Conservation (phyloP, 1,140 invertebrate species). For the Choristoneura fumiferana region DNA sequence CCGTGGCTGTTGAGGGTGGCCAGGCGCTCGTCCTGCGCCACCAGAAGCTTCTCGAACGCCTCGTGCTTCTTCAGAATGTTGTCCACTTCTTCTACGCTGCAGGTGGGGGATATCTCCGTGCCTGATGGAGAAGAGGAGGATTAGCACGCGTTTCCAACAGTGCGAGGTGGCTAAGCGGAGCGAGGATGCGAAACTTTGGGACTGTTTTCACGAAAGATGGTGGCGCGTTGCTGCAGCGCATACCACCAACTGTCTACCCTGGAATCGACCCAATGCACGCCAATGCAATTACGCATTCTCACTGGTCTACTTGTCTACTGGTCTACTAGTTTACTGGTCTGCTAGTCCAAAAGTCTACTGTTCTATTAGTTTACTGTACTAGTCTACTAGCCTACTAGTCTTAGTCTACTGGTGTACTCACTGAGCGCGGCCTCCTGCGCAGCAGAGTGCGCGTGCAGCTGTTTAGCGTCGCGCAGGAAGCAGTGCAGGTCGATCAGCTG, state of each 20-base stretch:
- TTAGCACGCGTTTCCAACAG: too few relatives aligned
- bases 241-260: too few relatives aligned
- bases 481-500: constrained; percentile 97
- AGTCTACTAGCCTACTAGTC: too few relatives aligned
- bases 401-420: constrained; percentile 32
- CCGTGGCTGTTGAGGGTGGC: constrained; percentile 91
- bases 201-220: too few relatives aligned
- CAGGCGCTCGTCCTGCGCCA: constrained; percentile 93
- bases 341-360: too few relatives aligned
- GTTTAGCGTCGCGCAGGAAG: constrained; percentile 96
- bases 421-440: constrained; percentile 90
- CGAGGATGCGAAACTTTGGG: too few relatives aligned
- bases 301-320: neutral
- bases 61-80: constrained; percentile 94
- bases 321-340: neutral
- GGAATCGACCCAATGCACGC: too few relatives aligned
- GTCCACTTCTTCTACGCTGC: constrained; percentile 91
- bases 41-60: constrained; percentile 92
- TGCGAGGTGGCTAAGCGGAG: too few relatives aligned
- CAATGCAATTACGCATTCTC: too few relatives aligned
- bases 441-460: constrained; percentile 92
- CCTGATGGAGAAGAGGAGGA: constrained; percentile 34
- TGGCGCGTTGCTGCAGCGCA: too few relatives aligned
- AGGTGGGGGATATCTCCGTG: constrained; percentile 71
- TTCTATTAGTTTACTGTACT: neutral